A percentile compares a stretch with the other conserved stretches of the same genome.
Evolutionary conservation across 2,888 invertebrate genomes (phyloP).

Genomic region (Mantis religiosa): DNA sequence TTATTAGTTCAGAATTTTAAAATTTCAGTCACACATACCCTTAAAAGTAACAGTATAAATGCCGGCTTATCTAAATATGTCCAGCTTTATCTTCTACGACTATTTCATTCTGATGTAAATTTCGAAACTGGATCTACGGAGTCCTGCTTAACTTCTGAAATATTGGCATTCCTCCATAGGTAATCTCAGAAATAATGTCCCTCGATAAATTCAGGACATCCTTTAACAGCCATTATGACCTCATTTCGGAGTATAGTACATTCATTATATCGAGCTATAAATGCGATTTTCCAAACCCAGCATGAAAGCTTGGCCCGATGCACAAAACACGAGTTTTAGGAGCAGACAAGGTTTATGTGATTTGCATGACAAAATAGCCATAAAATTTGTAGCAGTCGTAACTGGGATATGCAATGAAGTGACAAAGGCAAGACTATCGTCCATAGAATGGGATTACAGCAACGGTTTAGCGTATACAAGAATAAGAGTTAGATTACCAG

Average conservation of each 20-base stretch:
- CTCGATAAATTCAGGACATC: not conserved
- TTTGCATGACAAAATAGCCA: not conserved
- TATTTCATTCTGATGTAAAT: too few relatives aligned
- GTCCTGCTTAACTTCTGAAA: not conserved
- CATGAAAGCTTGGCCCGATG: not conserved
- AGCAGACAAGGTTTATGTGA: not conserved
- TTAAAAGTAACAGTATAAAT: too few relatives aligned
- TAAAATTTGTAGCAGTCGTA: not conserved
- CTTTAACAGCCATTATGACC: not conserved
- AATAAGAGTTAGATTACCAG: too few relatives aligned
- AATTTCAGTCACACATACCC: too few relatives aligned
- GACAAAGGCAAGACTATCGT: too few relatives aligned
- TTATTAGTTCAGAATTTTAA: too few relatives aligned
- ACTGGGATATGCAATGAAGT: too few relatives aligned
- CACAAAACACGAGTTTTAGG: not conserved
- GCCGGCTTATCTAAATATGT: too few relatives aligned
- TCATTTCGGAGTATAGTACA: not conserved
- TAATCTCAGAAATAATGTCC: not conserved
- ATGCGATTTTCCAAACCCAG: not conserved
- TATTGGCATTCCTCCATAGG: not conserved
- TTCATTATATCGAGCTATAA: not conserved
- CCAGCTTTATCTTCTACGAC: too few relatives aligned
- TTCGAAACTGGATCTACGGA: too few relatives aligned
- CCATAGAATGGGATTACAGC: too few relatives aligned
- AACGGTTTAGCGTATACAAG: too few relatives aligned